These are phyloP conservation scores for Hafferia zeledoni DNA, from an alignment of 2,797 vertebrate genomes.

Conservation along the genomic window DNA sequence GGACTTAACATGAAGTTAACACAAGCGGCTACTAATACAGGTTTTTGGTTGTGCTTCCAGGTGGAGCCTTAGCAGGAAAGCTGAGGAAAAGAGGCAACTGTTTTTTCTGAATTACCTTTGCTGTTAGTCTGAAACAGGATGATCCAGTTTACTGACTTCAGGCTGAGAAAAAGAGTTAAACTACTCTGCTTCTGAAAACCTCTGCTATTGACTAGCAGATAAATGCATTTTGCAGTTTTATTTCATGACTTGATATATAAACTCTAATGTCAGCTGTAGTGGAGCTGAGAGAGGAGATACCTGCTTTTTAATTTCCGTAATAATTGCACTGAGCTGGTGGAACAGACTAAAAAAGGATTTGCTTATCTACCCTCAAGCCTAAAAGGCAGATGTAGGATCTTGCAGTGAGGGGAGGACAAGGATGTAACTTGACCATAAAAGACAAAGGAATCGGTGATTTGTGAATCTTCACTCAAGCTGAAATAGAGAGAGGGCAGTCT, in stretches of 20 bases:
- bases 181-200: neutral
- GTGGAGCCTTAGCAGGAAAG: neutral
- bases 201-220: neutral
- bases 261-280: neutral
- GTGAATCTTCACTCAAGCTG: neutral
- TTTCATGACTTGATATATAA: neutral
- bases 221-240: neutral
- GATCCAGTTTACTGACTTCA: neutral
- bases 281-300: neutral
- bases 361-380: neutral
- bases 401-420: neutral
- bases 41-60: neutral
- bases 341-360: neutral
- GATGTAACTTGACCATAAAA: neutral
- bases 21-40: neutral
- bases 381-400: neutral
- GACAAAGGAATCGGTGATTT: neutral
- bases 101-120: neutral
- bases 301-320: neutral
- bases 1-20: neutral
- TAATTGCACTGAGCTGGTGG: slow-evolving; percentile 15
- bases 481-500: neutral
- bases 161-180: neutral
- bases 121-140: neutral
- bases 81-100: neutral